Evolutionary conservation across 2,113 vertebrate species (phyloP).

Genomic region (Blennius ocellaris): DNA sequence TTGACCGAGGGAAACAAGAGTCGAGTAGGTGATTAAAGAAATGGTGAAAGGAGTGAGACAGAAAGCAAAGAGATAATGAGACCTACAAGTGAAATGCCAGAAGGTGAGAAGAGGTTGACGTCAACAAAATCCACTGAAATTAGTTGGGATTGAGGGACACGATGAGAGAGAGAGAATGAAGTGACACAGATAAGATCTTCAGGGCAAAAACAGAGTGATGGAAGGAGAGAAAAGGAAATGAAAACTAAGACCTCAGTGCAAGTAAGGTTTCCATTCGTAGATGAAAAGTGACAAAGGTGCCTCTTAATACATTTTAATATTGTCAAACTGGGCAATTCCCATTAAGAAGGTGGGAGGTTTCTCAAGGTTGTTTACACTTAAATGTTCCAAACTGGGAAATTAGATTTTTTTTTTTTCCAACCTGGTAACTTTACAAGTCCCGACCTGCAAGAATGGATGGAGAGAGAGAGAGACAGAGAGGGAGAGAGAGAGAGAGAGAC

Average conservation of each 20-base stretch:
- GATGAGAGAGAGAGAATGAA: slow-evolving; percentile 21
- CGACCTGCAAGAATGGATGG: too few species aligned
- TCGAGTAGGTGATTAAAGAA: neutral
- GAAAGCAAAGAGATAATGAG: neutral
- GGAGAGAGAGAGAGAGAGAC: too few species aligned
- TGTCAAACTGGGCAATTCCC: too few species aligned
- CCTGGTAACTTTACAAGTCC: too few species aligned
- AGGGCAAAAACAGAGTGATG: slow-evolving; percentile 27
- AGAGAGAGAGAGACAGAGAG: too few species aligned
- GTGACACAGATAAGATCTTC: slow-evolving; percentile 57
- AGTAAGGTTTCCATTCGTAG: too few species aligned
- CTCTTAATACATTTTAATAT: too few species aligned
- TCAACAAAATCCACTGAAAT: slow-evolving; percentile 35
- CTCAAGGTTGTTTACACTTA: too few species aligned
- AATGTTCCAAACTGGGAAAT: too few species aligned
- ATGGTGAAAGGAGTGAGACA: neutral
- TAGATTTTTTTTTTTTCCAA: too few species aligned
- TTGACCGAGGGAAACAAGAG: neutral
- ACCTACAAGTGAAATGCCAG: slow-evolving; percentile 8
- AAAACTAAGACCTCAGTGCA: slow-evolving; percentile 15
- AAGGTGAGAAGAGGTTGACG: slow-evolving; percentile 36
- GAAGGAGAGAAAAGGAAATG: slow-evolving; percentile 24
- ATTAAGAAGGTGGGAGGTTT: too few species aligned
- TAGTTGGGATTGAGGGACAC: neutral
- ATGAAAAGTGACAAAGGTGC: too few species aligned